Evolutionary conservation across 64 coral and sea anemone genomes (phyloP).

Genomic region (Stylophora pistillata): DNA sequence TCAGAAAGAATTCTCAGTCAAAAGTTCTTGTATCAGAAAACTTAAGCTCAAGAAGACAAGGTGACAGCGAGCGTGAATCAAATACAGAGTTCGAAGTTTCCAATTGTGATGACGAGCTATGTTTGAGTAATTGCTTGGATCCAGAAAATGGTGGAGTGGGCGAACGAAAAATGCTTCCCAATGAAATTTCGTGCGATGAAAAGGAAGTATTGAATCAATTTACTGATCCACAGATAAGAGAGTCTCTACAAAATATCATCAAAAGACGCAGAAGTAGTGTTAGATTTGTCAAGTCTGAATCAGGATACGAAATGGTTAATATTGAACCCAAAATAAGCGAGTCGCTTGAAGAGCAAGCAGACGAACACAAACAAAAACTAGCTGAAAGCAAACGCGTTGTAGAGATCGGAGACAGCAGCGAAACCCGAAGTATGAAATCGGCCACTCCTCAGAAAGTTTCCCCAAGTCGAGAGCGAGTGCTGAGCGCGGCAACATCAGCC

Average conservation of each 20-base stretch:
- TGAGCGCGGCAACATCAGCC: neutral
- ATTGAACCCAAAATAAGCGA: neutral
- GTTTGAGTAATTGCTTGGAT: neutral
- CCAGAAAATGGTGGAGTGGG: neutral
- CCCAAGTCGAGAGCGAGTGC: neutral
- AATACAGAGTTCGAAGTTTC: neutral
- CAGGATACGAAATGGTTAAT: constrained; percentile 2
- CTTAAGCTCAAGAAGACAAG: neutral
- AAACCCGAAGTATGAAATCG: neutral
- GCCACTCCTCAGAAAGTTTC: neutral
- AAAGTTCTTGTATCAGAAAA: neutral
- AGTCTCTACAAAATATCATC: constrained; percentile 74
- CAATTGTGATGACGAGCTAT: neutral
- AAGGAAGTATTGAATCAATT: constrained; percentile 50
- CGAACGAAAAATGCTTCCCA: neutral
- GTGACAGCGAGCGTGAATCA: neutral
- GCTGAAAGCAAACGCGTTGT: neutral
- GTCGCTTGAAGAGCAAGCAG: neutral
- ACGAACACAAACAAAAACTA: neutral
- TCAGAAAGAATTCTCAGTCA: neutral
- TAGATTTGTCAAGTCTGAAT: constrained; percentile 6
- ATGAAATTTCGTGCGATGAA: constrained; percentile 34
- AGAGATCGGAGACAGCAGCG: neutral
- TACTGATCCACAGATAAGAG: constrained; percentile 58
- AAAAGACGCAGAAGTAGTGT: constrained; percentile 43